Evolutionary conservation across 2,888 invertebrate genomes (phyloP).

Genomic region (Melikaiella ostensackeni): DNA sequence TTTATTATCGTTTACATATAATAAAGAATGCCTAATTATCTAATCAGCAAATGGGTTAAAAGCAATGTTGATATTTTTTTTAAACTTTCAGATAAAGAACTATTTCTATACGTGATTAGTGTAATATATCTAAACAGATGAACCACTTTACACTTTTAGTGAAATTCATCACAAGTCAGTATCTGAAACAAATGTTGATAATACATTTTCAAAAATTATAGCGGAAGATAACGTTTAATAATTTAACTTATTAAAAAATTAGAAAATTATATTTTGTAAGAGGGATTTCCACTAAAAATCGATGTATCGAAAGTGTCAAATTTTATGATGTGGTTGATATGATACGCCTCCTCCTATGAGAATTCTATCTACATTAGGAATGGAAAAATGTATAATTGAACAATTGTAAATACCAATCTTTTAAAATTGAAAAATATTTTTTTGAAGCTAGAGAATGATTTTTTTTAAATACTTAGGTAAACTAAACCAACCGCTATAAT

Average conservation of each 20-base stretch:
- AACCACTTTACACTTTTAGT: too few relatives aligned
- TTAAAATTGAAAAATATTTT: too few relatives aligned
- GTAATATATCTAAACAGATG: too few relatives aligned
- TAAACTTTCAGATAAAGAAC: too few relatives aligned
- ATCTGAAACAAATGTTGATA: too few relatives aligned
- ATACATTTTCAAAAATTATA: neutral
- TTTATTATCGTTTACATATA: neutral
- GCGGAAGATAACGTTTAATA: neutral
- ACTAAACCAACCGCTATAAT: neutral
- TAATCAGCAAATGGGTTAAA: slow-evolving; percentile 7
- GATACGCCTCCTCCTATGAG: neutral
- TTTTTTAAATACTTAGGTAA: neutral
- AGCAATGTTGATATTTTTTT: neutral
- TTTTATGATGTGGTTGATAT: neutral
- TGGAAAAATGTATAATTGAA: too few relatives aligned
- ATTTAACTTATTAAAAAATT: neutral
- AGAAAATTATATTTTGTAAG: neutral
- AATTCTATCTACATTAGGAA: neutral
- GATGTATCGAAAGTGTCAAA: neutral
- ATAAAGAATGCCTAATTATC: slow-evolving; percentile 27
- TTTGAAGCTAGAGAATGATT: too few relatives aligned
- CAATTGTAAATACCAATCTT: too few relatives aligned
- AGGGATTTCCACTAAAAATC: neutral
- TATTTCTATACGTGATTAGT: too few relatives aligned
- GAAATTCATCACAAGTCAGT: too few relatives aligned